phyloP scores from a whole-genome alignment of 2,888 invertebrate genomes.

The Melanargia galathea region DNA sequence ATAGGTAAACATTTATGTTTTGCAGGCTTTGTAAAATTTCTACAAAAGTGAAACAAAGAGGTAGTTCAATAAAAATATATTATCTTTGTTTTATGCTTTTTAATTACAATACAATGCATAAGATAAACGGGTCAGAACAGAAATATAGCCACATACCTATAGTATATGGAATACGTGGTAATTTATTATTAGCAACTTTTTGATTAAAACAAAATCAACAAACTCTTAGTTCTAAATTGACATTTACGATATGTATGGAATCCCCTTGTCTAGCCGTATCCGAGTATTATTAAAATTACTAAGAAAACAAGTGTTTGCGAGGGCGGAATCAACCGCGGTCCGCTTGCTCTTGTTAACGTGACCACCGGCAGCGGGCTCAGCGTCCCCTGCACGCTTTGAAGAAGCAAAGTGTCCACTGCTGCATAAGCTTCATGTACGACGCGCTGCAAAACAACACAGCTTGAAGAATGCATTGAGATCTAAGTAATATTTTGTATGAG shows the following conservation, averaged over 20 bases:
- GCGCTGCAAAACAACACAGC: slow-evolving; percentile 64
- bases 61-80: no score
- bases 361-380: slow-evolving; percentile 42
- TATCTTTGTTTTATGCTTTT: no score
- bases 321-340: slow-evolving; percentile 15
- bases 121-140: no score
- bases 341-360: slow-evolving; percentile 42
- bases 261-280: slow-evolving; percentile 27
- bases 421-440: slow-evolving; percentile 72
- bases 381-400: slow-evolving; percentile 53
- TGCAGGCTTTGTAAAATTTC: no score
- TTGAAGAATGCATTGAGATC: no score
- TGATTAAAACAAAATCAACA: neutral
- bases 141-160: no score
- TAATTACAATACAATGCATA: no score
- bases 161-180: neutral
- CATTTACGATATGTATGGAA: neutral
- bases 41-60: no score
- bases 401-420: slow-evolving; percentile 68
- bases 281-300: slow-evolving; percentile 19
- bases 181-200: neutral
- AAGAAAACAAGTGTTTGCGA: slow-evolving; percentile 5
- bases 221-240: slow-evolving; percentile 14
- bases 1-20: no score
- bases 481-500: no score